Base-by-base conservation (phyloP, 1,140 invertebrate genomes). In the Hycleus phaleratus region DNA sequence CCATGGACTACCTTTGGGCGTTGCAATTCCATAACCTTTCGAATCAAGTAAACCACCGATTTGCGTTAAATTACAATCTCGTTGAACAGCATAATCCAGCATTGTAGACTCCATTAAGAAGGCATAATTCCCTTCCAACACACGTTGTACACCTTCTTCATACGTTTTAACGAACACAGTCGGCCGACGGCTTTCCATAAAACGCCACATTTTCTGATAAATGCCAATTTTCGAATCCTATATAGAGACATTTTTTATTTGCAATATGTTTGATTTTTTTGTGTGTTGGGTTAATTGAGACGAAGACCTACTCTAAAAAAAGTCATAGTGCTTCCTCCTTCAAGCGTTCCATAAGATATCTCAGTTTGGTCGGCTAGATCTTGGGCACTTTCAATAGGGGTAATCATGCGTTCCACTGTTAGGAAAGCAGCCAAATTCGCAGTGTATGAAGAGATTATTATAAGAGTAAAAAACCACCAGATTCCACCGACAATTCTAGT, bases 81-180 rank as follows among this genome's bases (percentile, higher is more conserved):
- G 78, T 70, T 95, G 89, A 3, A 91, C 85, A 51, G 83, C 84
- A 70, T 92, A 95, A 71, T 97, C 94, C 38, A 97, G 79, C 78
- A 93, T 93, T 3, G 91, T 91, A 0, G 92, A 95, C 73, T 97
- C 94, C 91, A 96, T 94, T 1, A 97, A 78, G 71, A 93, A 97
- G 3, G 94, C 94, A 72, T 95, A 97, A 70, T 91, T 66, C 1
- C 93, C 93, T 44, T 86, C 79, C 10, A 87, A 71, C 69, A 96
- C 83, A 74, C 87, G 65, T 69, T 87, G 71, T 68, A 95, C 80
- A 18, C 93, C 92, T 72, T 94, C 87, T 64, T 86, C 82, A 65
- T 90, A 88, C 0, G 80, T 82, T 10, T 79, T 74, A 0, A 87
- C 85, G 68, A 90, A 90, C 3, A 89, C 86, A 0, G 84, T 79